Conservation (phyloP, 2,797 vertebrate species). For the Peromyscus attwateri region DNA sequence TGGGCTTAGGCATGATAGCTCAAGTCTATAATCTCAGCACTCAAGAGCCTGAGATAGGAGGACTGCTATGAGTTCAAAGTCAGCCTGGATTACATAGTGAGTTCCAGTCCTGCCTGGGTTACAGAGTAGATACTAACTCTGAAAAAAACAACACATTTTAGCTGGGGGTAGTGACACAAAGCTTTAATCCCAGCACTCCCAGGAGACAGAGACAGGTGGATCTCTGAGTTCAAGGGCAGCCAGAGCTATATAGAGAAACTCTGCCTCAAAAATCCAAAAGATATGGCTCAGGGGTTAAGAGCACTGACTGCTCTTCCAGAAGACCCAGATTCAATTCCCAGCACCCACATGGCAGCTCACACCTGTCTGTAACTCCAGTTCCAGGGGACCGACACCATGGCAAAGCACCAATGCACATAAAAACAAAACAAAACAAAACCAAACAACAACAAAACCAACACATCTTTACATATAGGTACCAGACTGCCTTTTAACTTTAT, state of each 20-base stretch:
- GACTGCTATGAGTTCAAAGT: neutral
- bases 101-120: neutral
- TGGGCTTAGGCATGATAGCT: neutral
- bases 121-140: neutral
- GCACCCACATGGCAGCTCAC: neutral
- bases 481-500: neutral
- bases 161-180: neutral
- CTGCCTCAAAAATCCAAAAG: neutral
- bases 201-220: neutral
- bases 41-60: neutral
- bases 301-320: neutral
- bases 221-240: neutral
- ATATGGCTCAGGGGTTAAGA: neutral
- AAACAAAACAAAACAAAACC: neutral
- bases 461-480: neutral
- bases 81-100: neutral
- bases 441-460: neutral
- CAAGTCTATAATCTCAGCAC: neutral
- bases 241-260: neutral
- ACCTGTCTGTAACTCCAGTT: neutral
- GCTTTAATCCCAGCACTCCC: neutral
- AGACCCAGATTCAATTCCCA: neutral
- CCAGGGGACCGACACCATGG: neutral
- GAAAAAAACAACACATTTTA: neutral
- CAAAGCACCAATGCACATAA: neutral